Base-by-base conservation (phyloP, 1,140 invertebrate genomes). In the Lasioglossum baleicum region DNA sequence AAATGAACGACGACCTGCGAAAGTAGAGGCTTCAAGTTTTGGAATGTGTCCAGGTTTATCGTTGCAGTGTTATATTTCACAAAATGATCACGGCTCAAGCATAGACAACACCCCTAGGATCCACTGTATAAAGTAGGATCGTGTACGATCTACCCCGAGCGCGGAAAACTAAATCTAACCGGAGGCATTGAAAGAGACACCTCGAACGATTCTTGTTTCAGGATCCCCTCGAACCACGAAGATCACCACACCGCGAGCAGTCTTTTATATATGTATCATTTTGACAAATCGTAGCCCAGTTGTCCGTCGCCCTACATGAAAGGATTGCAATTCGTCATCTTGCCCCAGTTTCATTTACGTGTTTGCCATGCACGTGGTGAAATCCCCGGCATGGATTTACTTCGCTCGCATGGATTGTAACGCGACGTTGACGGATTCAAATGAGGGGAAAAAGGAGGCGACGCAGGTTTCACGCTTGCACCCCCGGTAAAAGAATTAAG, bases 271-370 rank as follows among this genome's bases (percentile, higher is more conserved):
- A 61, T 75, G 22, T 69, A 69, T 44, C 81, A 72, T 78, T 63
- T 63, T 35, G 71, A 75, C 74, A 71, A 82, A 86, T 80, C 70
- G 65, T 48, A 69, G 42, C 64, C 56, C n/a, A 11, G 64, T 80
- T 78, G 76, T 85, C 58, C 64, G 76, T 60, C 70, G 74, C 67
- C 26, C 66, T 26, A 35, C 17, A 71, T 44, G 66, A 72, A 86
- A 76, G 80, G 81, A 83, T 83, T 65, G 81, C 69, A 68, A 85
- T 86, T 86, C 76, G 77, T 85, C 81, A 77, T 77, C 76, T 83
- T 83, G 76, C 68, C 77, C 73, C 40, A 82, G 35, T 64, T 69
- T 80, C 81, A 64, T 77, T 80, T 80, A 67, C n/a, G 53, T 26
- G 71, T 67, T 31, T 58, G 70, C 71, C 69, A 67, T 60, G 65